Conservation (phyloP, 1,140 invertebrate genomes). For the Magallana angulata region DNA sequence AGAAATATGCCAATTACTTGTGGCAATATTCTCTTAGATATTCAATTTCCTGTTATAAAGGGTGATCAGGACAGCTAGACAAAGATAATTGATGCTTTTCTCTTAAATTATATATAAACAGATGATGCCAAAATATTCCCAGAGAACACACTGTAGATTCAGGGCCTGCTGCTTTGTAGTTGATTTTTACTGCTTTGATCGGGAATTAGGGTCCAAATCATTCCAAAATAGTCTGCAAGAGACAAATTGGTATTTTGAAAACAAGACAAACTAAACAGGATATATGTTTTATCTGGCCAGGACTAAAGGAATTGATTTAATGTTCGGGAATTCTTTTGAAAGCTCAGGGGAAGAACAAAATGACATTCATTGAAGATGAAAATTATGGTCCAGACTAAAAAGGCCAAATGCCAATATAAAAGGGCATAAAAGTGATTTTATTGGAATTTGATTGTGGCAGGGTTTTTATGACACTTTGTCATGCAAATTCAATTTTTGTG, state of each 20-base stretch:
- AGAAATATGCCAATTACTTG: slow-evolving; percentile 20
- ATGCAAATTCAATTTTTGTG: slow-evolving; percentile 37
- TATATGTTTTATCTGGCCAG: background rate
- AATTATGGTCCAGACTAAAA: slow-evolving; percentile 24
- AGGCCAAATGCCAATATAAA: slow-evolving; percentile 24
- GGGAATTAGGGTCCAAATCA: background rate
- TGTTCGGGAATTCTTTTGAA: slow-evolving; percentile 3
- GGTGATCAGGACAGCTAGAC: slow-evolving; percentile 20
- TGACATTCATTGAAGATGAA: slow-evolving; percentile 31
- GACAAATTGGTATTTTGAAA: background rate
- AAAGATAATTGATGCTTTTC: slow-evolving; percentile 24
- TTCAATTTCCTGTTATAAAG: slow-evolving; percentile 32
- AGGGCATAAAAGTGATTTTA: slow-evolving; percentile 30
- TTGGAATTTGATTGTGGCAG: slow-evolving; percentile 22
- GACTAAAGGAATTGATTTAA: slow-evolving; percentile 3
- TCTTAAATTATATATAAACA: slow-evolving; percentile 20
- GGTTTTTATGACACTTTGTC: slow-evolving; percentile 31
- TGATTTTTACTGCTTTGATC: background rate
- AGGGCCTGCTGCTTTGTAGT: slow-evolving; percentile 12
- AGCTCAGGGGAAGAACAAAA: slow-evolving; percentile 7
- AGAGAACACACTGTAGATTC: background rate
- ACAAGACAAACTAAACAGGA: background rate
- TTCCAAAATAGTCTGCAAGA: background rate
- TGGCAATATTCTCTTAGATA: slow-evolving; percentile 31
- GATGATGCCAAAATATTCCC: background rate